These are phyloP conservation scores for Sprattus sprattus DNA, from an alignment of 2,113 vertebrate species.

Conservation along the genomic window DNA sequence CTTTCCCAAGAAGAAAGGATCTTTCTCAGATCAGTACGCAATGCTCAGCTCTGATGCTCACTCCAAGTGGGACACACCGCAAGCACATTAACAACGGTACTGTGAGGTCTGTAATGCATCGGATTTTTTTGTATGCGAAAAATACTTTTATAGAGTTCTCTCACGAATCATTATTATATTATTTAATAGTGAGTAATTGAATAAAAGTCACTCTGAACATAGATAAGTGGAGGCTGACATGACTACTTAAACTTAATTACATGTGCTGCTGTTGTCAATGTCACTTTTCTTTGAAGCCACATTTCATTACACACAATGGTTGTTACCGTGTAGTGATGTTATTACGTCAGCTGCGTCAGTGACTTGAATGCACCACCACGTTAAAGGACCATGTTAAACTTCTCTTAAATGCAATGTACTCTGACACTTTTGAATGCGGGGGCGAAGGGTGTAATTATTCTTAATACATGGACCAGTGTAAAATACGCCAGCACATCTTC, in stretches of 20 bases:
- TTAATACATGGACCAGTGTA: not conserved
- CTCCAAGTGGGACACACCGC: conserved; percentile 4
- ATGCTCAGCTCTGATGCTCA: conserved; percentile 31
- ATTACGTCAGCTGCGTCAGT: too few relatives aligned
- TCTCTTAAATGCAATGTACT: not conserved
- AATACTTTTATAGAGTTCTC: not conserved
- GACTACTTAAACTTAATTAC: not conserved
- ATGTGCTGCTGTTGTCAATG: not conserved
- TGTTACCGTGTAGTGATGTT: not conserved
- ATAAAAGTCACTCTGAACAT: not conserved
- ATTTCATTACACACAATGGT: not conserved
- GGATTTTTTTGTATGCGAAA: not conserved
- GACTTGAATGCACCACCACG: too few relatives aligned
- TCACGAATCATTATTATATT: not conserved
- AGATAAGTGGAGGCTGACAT: not conserved
- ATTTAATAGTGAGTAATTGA: not conserved
- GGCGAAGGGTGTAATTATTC: not conserved
- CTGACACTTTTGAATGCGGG: not conserved
- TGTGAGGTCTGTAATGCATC: not conserved
- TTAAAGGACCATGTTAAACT: too few relatives aligned
- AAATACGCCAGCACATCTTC: not conserved
- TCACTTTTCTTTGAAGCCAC: not conserved
- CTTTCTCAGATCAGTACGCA: conserved; percentile 34
- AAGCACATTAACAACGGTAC: not conserved
- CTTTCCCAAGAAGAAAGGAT: conserved; percentile 30